These are phyloP conservation scores for Reticulitermes lucifugus DNA, from an alignment of 2,888 invertebrate species.

Conservation along the genomic window DNA sequence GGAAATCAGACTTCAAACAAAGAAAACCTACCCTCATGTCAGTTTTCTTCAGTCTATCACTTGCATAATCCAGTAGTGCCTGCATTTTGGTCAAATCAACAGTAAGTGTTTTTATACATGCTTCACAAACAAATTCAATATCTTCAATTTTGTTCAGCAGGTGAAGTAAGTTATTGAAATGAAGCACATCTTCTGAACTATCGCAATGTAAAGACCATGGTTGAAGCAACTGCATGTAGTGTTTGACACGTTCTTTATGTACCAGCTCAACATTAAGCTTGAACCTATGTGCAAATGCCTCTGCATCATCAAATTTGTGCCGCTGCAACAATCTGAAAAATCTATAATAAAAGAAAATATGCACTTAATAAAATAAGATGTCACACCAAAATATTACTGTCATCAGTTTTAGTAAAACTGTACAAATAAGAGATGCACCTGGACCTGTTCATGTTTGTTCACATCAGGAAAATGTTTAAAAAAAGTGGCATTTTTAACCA, in stretches of 20 bases:
- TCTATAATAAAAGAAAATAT: not conserved
- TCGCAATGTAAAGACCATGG: constrained; percentile 57
- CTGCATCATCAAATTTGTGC: constrained; percentile 65
- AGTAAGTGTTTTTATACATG: constrained; percentile 62
- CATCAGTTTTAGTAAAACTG: no score
- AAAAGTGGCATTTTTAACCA: no score
- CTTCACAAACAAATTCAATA: constrained; percentile 63
- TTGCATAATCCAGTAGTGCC: constrained; percentile 60
- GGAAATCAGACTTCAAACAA: constrained; percentile 45
- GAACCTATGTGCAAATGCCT: constrained; percentile 63
- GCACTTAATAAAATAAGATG: not conserved
- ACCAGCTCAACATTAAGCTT: constrained; percentile 62
- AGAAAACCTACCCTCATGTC: constrained; percentile 49
- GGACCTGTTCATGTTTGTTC: no score
- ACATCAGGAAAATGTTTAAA: no score
- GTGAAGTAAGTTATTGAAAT: constrained; percentile 60
- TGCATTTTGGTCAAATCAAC: constrained; percentile 59
- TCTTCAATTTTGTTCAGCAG: constrained; percentile 64
- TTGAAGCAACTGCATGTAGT: constrained; percentile 59
- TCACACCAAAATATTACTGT: no score
- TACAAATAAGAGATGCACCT: no score
- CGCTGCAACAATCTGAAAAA: constrained; percentile 62
- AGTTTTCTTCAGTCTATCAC: constrained; percentile 57
- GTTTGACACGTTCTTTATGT: constrained; percentile 63
- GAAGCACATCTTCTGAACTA: constrained; percentile 56